Evolutionary conservation across 2,113 vertebrate genomes (phyloP).

Genomic region (Petroica traversi): DNA sequence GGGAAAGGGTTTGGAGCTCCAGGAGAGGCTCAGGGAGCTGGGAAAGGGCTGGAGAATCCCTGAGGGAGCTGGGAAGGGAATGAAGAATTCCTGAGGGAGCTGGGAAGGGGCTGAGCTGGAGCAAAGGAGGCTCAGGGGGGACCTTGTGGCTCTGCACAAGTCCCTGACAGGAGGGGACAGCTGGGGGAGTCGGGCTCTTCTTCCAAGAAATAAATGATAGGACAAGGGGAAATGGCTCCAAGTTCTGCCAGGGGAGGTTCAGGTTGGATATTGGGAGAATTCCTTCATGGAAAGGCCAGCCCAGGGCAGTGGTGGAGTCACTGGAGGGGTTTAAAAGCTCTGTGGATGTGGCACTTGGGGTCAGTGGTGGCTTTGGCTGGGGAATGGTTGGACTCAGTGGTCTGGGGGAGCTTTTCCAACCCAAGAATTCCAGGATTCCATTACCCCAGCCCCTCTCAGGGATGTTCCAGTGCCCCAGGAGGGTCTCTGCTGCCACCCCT

Average conservation of each 20-base stretch:
- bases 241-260: neutral
- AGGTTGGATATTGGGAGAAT: neutral
- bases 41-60: no score
- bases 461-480: neutral
- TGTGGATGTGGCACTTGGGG: neutral
- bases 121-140: neutral
- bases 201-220: neutral
- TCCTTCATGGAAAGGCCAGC: neutral
- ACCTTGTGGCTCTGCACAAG: neutral
- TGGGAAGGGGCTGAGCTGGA: neutral
- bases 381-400: neutral
- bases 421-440: neutral
- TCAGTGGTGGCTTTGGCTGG: neutral
- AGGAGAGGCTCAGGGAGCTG: no score
- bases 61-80: no score
- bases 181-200: fast-evolving
- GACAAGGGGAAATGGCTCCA: neutral
- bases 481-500: neutral
- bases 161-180: neutral
- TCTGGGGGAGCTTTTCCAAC: neutral
- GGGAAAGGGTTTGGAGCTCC: no score
- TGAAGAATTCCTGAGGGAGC: no score
- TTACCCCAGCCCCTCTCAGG: neutral
- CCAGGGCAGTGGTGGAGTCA: neutral
- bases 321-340: neutral